A percentile compares a stretch with the other conserved stretches of the same genome.
phyloP scores from a whole-genome alignment of 2,113 vertebrate genomes.

The Pardalotus punctatus region DNA sequence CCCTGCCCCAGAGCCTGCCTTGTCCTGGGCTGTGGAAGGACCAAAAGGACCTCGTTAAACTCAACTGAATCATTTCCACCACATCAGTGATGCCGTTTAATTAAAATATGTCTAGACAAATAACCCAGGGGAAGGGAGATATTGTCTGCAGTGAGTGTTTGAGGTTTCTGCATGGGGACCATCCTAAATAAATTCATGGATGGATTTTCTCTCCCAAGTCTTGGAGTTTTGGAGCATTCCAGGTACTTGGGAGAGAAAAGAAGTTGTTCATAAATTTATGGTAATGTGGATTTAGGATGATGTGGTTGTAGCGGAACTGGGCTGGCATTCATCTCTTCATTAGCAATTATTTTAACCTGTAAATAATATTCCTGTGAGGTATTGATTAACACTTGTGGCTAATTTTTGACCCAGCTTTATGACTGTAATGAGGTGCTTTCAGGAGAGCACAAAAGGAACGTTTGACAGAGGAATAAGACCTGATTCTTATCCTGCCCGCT shows the following conservation, averaged over 20 bases:
- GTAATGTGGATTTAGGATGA: neutral
- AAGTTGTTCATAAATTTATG: too few species aligned
- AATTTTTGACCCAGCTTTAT: neutral
- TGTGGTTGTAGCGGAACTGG: neutral
- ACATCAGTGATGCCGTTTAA: conserved; percentile 23
- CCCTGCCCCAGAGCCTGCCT: neutral
- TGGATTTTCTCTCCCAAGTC: neutral
- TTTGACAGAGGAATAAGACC: neutral
- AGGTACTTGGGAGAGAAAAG: too few species aligned
- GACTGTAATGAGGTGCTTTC: neutral
- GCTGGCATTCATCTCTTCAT: neutral
- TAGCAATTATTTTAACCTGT: neutral
- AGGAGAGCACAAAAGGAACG: neutral
- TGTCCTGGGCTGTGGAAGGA: neutral
- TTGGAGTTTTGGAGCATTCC: neutral
- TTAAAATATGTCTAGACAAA: conserved; percentile 57
- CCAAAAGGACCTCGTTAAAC: neutral
- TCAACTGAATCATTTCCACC: neutral
- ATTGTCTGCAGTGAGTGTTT: neutral
- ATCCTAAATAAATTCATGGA: neutral
- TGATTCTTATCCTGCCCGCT: neutral
- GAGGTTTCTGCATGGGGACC: conserved; percentile 14
- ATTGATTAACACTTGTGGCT: neutral
- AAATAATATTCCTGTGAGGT: neutral
- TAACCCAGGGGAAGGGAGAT: neutral